Conservation (phyloP, 2,888 invertebrate species). For the Leptinotarsa tumamoca region DNA sequence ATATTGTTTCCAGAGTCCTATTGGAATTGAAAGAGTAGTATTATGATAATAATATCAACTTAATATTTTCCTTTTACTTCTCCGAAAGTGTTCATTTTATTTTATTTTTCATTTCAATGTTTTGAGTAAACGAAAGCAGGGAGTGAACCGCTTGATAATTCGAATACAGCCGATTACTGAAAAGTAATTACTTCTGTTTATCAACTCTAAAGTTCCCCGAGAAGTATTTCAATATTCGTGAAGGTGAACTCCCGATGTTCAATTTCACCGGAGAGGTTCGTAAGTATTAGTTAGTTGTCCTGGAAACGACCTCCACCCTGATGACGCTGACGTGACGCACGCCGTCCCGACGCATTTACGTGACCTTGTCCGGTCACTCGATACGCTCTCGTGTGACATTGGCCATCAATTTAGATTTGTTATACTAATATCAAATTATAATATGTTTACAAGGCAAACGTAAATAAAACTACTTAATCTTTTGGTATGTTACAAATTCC, state of each 20-base stretch:
- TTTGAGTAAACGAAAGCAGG: too few species aligned
- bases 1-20: too few species aligned
- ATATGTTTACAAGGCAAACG: neutral
- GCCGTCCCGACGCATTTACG: conserved; percentile 60
- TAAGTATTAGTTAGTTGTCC: conserved; percentile 12
- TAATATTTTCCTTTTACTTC: too few species aligned
- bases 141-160: too few species aligned
- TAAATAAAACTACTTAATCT: neutral
- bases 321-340: conserved; percentile 62
- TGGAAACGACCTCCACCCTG: conserved; percentile 59
- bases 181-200: neutral
- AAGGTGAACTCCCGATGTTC: conserved; percentile 10
- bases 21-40: too few species aligned
- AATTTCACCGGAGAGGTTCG: neutral
- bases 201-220: neutral
- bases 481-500: conserved; percentile 2
- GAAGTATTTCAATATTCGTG: conserved; percentile 5
- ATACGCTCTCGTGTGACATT: conserved; percentile 50
- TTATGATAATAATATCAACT: too few species aligned
- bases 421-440: conserved; percentile 1
- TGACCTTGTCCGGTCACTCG: conserved; percentile 61
- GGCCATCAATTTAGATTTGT: conserved; percentile 48
- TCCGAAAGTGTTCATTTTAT: too few species aligned
- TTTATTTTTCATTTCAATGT: too few species aligned
- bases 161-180: neutral